These are phyloP conservation scores for Drosophila eugracilis DNA, from an alignment of 1,140 invertebrate genomes.

Conservation along the genomic window DNA sequence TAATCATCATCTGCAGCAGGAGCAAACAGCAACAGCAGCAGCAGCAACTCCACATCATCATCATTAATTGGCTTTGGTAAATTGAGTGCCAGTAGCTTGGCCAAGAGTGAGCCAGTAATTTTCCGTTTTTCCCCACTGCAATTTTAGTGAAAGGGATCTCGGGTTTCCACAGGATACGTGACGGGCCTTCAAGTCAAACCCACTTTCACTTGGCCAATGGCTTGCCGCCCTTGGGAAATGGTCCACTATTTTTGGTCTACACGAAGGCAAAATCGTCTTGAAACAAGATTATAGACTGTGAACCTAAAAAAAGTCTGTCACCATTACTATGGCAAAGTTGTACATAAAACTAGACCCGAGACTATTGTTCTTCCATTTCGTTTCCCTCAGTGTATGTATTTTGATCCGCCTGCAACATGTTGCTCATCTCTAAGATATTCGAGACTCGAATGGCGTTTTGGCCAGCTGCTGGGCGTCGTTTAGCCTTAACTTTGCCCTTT, in stretches of 20 bases:
- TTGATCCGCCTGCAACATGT: slow-evolving; percentile 24
- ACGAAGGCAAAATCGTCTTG: background rate
- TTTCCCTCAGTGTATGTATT: slow-evolving; percentile 7
- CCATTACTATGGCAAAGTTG: too few relatives aligned
- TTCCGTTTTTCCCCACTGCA: slow-evolving; percentile 57
- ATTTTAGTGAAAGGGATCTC: slow-evolving; percentile 66
- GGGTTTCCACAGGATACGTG: slow-evolving; percentile 47
- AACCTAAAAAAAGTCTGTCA: too few relatives aligned
- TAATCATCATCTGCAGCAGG: slow-evolving; percentile 50
- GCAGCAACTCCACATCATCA: slow-evolving; percentile 40
- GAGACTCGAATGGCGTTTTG: slow-evolving; percentile 23
- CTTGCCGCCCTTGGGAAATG: slow-evolving; percentile 32
- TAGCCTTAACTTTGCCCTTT: slow-evolving; percentile 49
- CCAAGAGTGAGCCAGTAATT: slow-evolving; percentile 51
- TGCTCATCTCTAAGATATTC: slow-evolving; percentile 30
- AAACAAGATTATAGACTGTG: background rate
- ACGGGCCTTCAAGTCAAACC: slow-evolving; percentile 22
- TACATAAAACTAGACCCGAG: too few relatives aligned
- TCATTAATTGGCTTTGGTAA: slow-evolving; percentile 62
- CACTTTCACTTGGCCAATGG: slow-evolving; percentile 39
- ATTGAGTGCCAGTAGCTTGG: slow-evolving; percentile 57
- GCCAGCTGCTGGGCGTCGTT: slow-evolving; percentile 54
- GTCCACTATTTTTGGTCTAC: slow-evolving; percentile 16
- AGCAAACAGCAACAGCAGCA: slow-evolving; percentile 7
- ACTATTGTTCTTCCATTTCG: background rate